Evolutionary conservation across 2,113 vertebrate species (phyloP).

Genomic region (Martes martes): DNA sequence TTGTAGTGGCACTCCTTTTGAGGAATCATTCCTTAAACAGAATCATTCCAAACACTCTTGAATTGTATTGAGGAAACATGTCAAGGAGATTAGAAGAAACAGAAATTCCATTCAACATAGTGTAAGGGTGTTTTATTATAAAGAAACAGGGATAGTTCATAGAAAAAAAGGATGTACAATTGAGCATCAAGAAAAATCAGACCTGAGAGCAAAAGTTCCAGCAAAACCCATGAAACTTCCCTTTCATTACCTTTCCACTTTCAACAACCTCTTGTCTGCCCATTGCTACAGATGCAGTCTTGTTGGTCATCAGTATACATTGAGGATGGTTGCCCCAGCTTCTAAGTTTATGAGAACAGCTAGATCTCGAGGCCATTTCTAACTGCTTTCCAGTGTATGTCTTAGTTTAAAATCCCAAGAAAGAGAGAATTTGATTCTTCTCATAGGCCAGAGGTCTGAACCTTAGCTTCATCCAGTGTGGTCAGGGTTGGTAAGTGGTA

Average conservation of each 20-base stretch:
- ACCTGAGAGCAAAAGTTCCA: neutral
- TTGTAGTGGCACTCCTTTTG: neutral
- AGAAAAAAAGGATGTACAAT: neutral
- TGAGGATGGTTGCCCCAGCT: neutral
- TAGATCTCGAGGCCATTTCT: neutral
- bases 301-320: neutral
- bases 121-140: neutral
- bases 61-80: neutral
- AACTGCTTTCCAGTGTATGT: neutral
- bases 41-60: neutral
- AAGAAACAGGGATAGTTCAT: neutral
- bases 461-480: neutral
- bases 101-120: neutral
- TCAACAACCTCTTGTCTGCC: neutral
- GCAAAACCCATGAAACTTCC: neutral
- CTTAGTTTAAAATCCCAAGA: slow-evolving; percentile 12
- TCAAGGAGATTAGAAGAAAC: slow-evolving; percentile 27
- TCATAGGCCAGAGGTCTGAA: neutral
- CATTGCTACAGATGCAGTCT: neutral
- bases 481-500: neutral
- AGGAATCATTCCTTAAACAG: neutral
- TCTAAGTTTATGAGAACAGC: neutral
- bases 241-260: accelerated
- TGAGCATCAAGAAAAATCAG: neutral
- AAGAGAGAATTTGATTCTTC: neutral